These are phyloP conservation scores for Cephus rjabovi DNA, from an alignment of 2,888 invertebrate species.

Conservation along the genomic window DNA sequence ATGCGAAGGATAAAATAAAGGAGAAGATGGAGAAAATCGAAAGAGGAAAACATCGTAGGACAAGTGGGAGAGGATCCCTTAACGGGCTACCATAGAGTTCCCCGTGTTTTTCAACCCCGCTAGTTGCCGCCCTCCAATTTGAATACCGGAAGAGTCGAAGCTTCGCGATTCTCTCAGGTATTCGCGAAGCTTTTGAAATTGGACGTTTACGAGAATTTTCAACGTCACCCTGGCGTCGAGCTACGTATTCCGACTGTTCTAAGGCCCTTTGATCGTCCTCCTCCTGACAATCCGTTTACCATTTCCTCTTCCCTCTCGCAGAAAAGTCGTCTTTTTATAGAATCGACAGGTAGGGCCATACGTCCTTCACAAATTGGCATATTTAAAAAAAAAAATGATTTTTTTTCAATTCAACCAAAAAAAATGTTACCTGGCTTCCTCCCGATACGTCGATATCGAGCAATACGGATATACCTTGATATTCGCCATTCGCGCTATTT, in stretches of 20 bases:
- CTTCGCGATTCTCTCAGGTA: too few species aligned
- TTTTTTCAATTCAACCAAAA: too few species aligned
- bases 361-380: too few species aligned
- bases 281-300: too few species aligned
- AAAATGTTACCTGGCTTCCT: too few species aligned
- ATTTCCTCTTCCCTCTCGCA: too few species aligned
- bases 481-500: background rate
- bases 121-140: background rate
- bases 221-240: too few species aligned
- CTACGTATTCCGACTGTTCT: too few species aligned
- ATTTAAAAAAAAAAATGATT: too few species aligned
- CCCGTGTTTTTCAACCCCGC: background rate
- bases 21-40: slow-evolving; percentile 6
- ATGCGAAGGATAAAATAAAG: slow-evolving; percentile 4
- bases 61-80: background rate
- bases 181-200: background rate
- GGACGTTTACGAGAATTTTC: background rate
- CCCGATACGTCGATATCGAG: background rate
- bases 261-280: too few species aligned
- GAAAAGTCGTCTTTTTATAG: too few species aligned
- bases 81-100: background rate
- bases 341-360: too few species aligned
- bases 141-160: background rate
- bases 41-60: background rate
- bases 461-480: background rate